Evolutionary conservation across 2,888 invertebrate genomes (phyloP), one percentile per base, ranked within the genome.

Genomic region (Nysson spinosus): DNA sequence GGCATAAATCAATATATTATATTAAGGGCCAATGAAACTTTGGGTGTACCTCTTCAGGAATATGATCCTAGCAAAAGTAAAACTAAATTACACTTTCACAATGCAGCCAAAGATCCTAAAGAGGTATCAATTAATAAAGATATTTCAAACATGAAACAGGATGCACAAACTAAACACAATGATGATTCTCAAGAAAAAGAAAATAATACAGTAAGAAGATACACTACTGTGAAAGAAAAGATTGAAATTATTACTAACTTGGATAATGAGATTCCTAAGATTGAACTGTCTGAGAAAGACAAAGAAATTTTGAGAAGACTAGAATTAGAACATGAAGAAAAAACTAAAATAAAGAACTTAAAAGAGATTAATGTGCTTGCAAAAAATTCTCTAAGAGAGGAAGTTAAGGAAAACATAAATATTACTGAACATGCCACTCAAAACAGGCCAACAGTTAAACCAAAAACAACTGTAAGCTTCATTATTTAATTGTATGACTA

Each of bases 1-100:
- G 95, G 96, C 20, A 83, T 95, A 37, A 89, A 89, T 69, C 90
- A 92, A 69, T 93, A 93, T 75, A 79, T 90, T 14, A 85, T 85
- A 66, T 82, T 87, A 63, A 75, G 76, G 56, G 49, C 79, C 24
- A 79, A 52, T 22, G 77, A 83, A 68, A 39, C 66, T 14, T 20
- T 81, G 1, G 79, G 77, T 14, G 32, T 76, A 4, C 64, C 70
- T 16, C 43, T 58, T 11, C 3, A 67, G 34, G 11, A 14, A 6
- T 17, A 46, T 42, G 16, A 26, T n/a, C 6, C 34, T 32, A 20
- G 22, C 39, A 52, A 54, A 6, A 3, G 17, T 0, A 55, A 62
- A 46, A 60, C 39, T 3, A 80, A 78, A 55, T 68, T 85, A 28
- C 39, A 83, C 35, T 76, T 83, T 16, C 58, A 78, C 30, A 37